Base-by-base conservation (phyloP, 1,140 invertebrate genomes). In the Psix sp. region DNA sequence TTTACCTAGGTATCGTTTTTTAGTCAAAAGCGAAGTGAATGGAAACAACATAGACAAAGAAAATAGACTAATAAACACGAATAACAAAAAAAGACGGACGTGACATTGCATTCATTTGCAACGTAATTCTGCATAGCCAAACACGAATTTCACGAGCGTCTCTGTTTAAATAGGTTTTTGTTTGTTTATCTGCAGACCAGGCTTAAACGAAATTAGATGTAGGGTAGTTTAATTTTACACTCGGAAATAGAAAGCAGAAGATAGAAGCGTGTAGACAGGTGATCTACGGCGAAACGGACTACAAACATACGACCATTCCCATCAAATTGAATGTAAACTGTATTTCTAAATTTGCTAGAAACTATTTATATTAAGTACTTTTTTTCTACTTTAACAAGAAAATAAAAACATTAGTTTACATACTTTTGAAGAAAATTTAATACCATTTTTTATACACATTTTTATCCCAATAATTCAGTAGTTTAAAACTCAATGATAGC, bases 141-240 rank as follows among this genome's bases (percentile, higher is more conserved):
- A 57, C 26, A 35, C 36, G 49, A 48, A 49, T 36, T 56, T 56
- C 62, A 48, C 43, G 63, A 38, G 51, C 17, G 45, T 15, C n/a
- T 18, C 2, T 38, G 43, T 59, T 45, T 59, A 45, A 35, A 68
- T 52, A 38, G 45, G 26, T 46, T 57, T 71, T 57, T 62, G 29
- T 36, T 7, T 14, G 45, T 72, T 59, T 72, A 59, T 31, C 21
- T 26, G 45, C 52, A 33, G 42, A 45, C 54, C 29, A 40, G 51
- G 59, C 57, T 71, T 71, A 71, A 63, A 71, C 43, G 59, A 71
- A 63, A 71, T 71, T 71, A 71, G 67, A 71, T 63, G 36, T 36
- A 43, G 36, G 5, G 67, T 36, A 63, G 59, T 70, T 70, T 70
- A 52, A 59, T 60, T 70, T 68, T 51, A 10, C 63, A 49, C 29